Base-by-base conservation (phyloP, 2,888 invertebrate genomes). In the Melanotus villosus region DNA sequence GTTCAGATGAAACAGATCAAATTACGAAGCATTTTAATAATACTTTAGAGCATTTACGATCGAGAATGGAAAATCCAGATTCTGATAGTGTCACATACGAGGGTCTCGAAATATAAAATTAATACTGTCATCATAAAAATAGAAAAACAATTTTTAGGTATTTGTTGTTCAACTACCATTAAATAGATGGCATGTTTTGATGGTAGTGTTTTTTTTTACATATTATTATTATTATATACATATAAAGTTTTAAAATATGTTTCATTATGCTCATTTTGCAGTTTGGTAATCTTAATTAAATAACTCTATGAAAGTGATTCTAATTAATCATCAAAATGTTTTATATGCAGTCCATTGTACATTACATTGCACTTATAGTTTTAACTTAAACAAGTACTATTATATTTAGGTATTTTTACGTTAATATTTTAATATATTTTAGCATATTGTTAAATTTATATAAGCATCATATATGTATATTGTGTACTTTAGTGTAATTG, bases 1-100 rank as follows among this genome's bases (percentile, higher is more conserved):
- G 93, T 54, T 96, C 94, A 14, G 97, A 98, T 79, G 99, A 99
- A 84, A 96, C 97, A 26, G 98, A 99, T 80, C 97, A 98, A 86
- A 97, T 99, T 75, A 94, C 94, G 72, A 96, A 95, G 81, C 98
- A 98, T 84, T 96, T 98, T 84, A 93, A 93, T 78, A 96, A 96
- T 81, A 96, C 96, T 0, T 84, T 96, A 79, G 92, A 93, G 73
- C 95, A 96, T 80, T 87, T 96, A 76, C 90, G 90, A 82, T 91
- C 91, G 79, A 86, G 92, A 77, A 85, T 88, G 83, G 91, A 92
- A 78, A 89, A 89, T 56, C 88, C 91, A 0, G 84, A 83, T 32
- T 86, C 88, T 0, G 92, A 92, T 38, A 88, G 88, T 0, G 82
- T 89, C 2, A 89, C 89, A 0, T 92, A 91, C 76, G 89, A 91